These are phyloP conservation scores for Axea sp. DNA, from an alignment of 2,888 invertebrate species.

Conservation along the genomic window DNA sequence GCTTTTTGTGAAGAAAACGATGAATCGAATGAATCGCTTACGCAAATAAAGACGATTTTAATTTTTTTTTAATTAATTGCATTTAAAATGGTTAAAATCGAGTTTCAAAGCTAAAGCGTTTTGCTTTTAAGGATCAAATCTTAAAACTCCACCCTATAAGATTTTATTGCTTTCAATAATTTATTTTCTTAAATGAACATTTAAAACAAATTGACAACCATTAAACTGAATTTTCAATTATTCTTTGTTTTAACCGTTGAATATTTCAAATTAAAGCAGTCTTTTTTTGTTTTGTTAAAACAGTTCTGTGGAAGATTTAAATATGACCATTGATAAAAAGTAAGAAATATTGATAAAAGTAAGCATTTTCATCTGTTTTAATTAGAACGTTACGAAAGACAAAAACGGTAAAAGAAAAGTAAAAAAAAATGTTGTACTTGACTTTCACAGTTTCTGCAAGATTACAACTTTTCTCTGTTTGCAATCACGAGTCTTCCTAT, in stretches of 20 bases:
- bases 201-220: conserved; percentile 5
- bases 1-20: neutral
- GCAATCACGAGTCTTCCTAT: conserved; percentile 27
- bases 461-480: conserved; percentile 26
- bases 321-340: no score
- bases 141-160: neutral
- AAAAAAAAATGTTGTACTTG: conserved; percentile 20
- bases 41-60: conserved; percentile 18
- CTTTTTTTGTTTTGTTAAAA: no score
- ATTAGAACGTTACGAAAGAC: neutral
- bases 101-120: no score
- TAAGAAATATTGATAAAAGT: neutral
- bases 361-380: neutral
- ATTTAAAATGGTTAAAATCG: neutral
- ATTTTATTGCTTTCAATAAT: conserved; percentile 8
- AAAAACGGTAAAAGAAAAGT: conserved; percentile 1
- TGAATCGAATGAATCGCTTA: conserved; percentile 5
- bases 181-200: neutral
- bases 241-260: conserved; percentile 4
- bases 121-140: no score
- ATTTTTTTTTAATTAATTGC: conserved; percentile 31
- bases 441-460: conserved; percentile 32
- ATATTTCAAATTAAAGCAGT: neutral
- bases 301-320: no score
- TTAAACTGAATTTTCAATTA: neutral